A percentile compares a stretch with the other conserved stretches of the same genome.
These are phyloP conservation scores for Sipha maydis DNA, from an alignment of 2,888 invertebrate genomes.

Conservation along the genomic window DNA sequence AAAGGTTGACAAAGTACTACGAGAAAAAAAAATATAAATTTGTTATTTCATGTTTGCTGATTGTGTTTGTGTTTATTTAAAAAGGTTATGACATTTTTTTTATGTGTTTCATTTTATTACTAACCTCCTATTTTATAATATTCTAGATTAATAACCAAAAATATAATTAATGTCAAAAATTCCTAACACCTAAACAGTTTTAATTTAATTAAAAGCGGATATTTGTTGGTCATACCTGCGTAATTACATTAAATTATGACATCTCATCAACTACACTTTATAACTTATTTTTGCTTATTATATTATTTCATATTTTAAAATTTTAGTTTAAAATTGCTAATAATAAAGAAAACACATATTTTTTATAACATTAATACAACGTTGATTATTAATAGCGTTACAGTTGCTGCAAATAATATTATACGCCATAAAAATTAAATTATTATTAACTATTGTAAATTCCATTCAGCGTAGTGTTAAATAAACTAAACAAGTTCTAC, in stretches of 20 bases:
- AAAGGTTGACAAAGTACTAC: too few relatives aligned
- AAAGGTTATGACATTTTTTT: too few relatives aligned
- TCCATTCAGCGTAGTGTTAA: not conserved
- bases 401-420: not conserved
- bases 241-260: not conserved
- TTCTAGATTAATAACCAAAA: not conserved
- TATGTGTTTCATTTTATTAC: not conserved
- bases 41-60: not conserved
- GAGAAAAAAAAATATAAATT: not conserved
- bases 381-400: not conserved
- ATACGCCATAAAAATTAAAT: not conserved
- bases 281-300: not conserved
- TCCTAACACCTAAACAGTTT: not conserved
- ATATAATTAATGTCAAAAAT: not conserved
- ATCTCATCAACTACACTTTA: not conserved
- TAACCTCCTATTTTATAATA: not conserved
- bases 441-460: too few relatives aligned
- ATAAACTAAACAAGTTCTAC: not conserved
- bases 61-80: too few relatives aligned
- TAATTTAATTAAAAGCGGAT: not conserved
- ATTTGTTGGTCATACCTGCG: not conserved
- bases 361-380: not conserved
- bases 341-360: not conserved
- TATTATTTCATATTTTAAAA: not conserved
- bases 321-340: not conserved